Evolutionary conservation across 2,888 invertebrate species (phyloP), one percentile per base, ranked within the genome.

Genomic region (Periphyllus acericola): DNA sequence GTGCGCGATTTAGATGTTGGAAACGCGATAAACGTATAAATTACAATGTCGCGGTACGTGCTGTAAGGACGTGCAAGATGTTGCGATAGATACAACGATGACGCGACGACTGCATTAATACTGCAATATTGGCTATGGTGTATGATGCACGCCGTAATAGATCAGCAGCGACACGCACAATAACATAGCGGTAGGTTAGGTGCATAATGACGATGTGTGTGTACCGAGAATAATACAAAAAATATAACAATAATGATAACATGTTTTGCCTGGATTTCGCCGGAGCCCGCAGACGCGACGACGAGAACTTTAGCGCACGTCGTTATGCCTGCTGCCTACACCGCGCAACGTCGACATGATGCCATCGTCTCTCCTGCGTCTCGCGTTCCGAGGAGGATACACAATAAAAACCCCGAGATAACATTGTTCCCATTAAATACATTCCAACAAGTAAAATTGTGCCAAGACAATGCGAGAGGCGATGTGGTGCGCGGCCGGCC

Each of bases 331-430:
- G 6, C 36, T 5, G 3, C 46, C 14, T 46, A 46, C 46, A 46
- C 14, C 14, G 14, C 46, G 14, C 46, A 29, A 79, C 60, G 11
- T 79, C 34, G 79, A 60, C 34, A 79, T 34, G 25, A 46, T 46
- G 46, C 11, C 46, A 46, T 25, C 34, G 79, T 79, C 76, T 79
- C 76, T n/a, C 29, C 29, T 32, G 34, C 32, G 55, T 25, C 55
- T 32, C n/a, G 34, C 34, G 32, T 55, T 34, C 46, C 32, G 40
- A 32, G 29, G 6, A 40, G 72, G 11, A 36, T 25, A 84, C 46
- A n/a, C 46, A n/a, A n/a, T n/a, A 46, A 84, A 84, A 68, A 84
- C 34, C 11, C n/a, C 46, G n/a, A n/a, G 68, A 84, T 76, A 76
- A 32, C 21, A 76, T 66, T 66, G 46, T 68, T 76, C 46, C 66